Base-by-base conservation (phyloP, 2,888 invertebrate species). In the Lampropteryx suffumata region DNA sequence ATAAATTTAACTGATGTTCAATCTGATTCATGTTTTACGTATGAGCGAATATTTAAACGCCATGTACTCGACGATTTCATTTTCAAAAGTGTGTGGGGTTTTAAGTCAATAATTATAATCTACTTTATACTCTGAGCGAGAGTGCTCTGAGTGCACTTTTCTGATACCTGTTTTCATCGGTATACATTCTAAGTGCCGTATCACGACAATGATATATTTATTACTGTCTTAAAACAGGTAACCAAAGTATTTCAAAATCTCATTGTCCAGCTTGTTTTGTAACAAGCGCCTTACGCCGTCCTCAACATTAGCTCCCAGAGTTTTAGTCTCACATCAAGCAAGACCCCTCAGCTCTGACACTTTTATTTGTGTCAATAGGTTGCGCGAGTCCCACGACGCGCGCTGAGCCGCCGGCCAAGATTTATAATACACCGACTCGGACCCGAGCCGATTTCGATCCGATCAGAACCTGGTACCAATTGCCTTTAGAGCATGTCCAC, bases 301-400 rank as follows among this genome's bases (percentile, higher is more conserved):
- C 8, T 17, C 30, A 35, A 24, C 28, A 36, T 36, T 12, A 29
- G 11, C 29, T 41, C 24, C 34, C 35, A 48, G 46, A 29, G 33
- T 32, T 39, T 3, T 17, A 33, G 39, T 43, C 42, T 35, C 45
- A 46, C 36, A 33, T 37, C 26, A 47, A 52, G 43, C n/a, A n/a
- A n/a, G 39, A 37, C 30, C 39, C 34, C 11, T 37, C 53, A 54
- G 45, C 50, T 50, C 61, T 57, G 62, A 53, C 61, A 57, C 50
- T 57, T 50, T 53, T 57, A 69, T 64, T 67, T 49, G 70, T 71
- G 70, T 67, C 65, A 69, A 57, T 63, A 59, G 69, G 69, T 56
- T 64, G 59, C 51, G 34, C 46, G 56, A 62, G 55, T 48, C 48
- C 40, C 48, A 48, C 44, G 53, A 44, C 41, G n/a, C n/a, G n/a